A percentile compares a stretch with the other conserved stretches of the same genome.
These are phyloP conservation scores for Heptranchias perlo DNA, from an alignment of 2,113 vertebrate species.

Conservation along the genomic window DNA sequence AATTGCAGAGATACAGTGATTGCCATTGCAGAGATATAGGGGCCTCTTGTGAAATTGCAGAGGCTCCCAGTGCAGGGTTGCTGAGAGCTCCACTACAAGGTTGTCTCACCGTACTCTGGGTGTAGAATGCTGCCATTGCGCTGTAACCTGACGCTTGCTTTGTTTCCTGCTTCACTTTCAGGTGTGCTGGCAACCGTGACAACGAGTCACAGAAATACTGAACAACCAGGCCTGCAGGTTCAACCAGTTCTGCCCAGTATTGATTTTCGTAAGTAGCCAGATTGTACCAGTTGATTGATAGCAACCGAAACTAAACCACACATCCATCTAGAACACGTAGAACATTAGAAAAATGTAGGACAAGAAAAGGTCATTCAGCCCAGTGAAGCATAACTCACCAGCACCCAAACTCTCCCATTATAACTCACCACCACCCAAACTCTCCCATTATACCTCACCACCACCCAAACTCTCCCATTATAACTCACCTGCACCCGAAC, in stretches of 20 bases:
- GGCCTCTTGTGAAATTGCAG: too few species aligned
- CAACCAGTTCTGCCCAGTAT: neutral
- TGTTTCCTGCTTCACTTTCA: neutral
- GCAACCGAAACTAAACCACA: neutral
- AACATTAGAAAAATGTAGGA: neutral
- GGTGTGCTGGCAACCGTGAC: conserved; percentile 40
- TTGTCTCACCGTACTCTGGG: neutral
- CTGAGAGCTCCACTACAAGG: too few species aligned
- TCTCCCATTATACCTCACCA: neutral
- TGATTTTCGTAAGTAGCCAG: neutral
- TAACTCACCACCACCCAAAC: neutral
- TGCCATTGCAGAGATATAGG: too few species aligned
- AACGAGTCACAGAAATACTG: conserved; percentile 37
- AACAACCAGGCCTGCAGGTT: conserved; percentile 37
- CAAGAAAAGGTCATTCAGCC: neutral
- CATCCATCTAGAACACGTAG: neutral
- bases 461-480: neutral
- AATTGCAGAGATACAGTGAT: too few species aligned
- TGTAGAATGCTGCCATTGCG: neutral
- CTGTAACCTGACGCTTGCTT: neutral
- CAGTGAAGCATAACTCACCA: neutral
- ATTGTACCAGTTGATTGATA: neutral
- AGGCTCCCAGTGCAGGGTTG: neutral
- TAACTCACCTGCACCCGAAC: neutral
- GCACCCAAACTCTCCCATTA: neutral